phyloP scores from a whole-genome alignment of 2,888 invertebrate species.

The Phymatocera aterrima region DNA sequence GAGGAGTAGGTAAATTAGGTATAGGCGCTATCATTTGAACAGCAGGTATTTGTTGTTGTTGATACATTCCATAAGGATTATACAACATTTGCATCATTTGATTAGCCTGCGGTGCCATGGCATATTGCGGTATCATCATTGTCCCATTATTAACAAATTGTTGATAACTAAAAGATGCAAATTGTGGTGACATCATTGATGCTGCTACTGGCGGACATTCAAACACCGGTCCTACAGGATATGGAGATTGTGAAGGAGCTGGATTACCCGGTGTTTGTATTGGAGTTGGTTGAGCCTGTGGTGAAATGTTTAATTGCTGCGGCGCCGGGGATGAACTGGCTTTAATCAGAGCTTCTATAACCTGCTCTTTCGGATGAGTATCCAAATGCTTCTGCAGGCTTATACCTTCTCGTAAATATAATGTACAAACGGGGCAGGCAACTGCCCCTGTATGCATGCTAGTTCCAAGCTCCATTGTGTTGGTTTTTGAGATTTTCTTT shows the following conservation, averaged over 20 bases:
- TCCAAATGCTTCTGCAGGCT: constrained; percentile 87
- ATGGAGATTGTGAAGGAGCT: constrained; percentile 65
- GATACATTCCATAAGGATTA: constrained; percentile 76
- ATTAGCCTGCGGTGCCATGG: constrained; percentile 76
- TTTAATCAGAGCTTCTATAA: constrained; percentile 85
- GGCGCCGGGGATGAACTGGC: constrained; percentile 65
- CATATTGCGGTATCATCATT: constrained; percentile 77
- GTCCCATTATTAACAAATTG: constrained; percentile 78
- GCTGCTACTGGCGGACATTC: constrained; percentile 72
- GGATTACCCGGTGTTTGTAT: constrained; percentile 59
- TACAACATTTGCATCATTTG: constrained; percentile 76
- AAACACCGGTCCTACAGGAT: constrained; percentile 70
- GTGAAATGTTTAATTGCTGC: constrained; percentile 54
- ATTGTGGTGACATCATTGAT: constrained; percentile 70
- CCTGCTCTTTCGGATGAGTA: constrained; percentile 92
- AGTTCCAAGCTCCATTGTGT: constrained; percentile 55
- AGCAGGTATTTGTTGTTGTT: constrained; percentile 76
- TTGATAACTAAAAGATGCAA: constrained; percentile 77
- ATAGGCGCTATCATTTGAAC: constrained; percentile 76
- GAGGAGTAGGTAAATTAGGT: constrained; percentile 69
- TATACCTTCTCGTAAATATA: constrained; percentile 89
- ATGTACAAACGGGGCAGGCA: constrained; percentile 89
- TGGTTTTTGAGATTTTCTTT: not conserved
- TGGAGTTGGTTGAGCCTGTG: constrained; percentile 64
- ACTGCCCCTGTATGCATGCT: constrained; percentile 66